Evolutionary conservation across 2,888 invertebrate genomes (phyloP).

Genomic region (Mermis nigrescens): DNA sequence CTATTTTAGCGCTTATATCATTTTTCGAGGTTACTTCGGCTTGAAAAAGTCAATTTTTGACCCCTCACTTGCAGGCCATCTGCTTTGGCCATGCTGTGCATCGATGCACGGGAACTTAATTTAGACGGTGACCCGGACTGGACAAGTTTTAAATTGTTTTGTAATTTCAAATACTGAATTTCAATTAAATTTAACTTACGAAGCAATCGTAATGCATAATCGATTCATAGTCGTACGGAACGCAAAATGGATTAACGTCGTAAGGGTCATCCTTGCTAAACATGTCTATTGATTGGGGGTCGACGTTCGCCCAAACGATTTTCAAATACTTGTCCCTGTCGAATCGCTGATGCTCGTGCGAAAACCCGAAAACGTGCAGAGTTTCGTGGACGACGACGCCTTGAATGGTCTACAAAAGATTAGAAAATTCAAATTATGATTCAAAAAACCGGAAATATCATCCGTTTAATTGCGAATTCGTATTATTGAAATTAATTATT

Average conservation of each 20-base stretch:
- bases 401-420: not conserved
- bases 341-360: not conserved
- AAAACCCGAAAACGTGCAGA: not conserved
- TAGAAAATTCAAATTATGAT: not conserved
- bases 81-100: too few species aligned
- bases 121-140: not conserved
- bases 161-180: not conserved
- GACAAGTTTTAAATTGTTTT: not conserved
- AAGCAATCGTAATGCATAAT: not conserved
- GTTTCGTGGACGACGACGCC: constrained; percentile 2
- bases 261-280: constrained; percentile 1
- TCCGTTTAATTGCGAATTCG: too few species aligned
- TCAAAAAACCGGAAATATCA: too few species aligned
- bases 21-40: too few species aligned
- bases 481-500: not conserved
- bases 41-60: too few species aligned
- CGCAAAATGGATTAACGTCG: constrained; percentile 5
- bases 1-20: too few species aligned
- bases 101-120: not conserved
- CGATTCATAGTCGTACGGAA: not conserved
- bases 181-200: not conserved
- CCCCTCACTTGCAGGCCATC: too few species aligned
- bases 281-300: constrained; percentile 2
- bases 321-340: not conserved
- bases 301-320: not conserved